Evolutionary conservation across 2,113 vertebrate species (phyloP).

Genomic region (Malurus melanocephalus): DNA sequence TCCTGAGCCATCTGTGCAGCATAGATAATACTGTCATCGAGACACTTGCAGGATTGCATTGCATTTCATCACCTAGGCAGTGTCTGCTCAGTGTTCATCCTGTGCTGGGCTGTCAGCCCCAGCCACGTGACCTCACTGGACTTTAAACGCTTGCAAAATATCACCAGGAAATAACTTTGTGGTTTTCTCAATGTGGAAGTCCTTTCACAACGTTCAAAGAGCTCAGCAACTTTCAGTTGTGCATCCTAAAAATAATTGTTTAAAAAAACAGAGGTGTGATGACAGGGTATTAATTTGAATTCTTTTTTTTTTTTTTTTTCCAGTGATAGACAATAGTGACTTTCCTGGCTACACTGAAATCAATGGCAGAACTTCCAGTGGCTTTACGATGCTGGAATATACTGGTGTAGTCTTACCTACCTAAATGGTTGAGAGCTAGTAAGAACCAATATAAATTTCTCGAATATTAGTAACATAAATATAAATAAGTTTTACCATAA

Average conservation of each 20-base stretch:
- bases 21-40: conserved; percentile 44
- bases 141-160: neutral
- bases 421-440: neutral
- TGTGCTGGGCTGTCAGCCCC: neutral
- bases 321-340: no score
- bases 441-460: neutral
- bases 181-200: neutral
- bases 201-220: neutral
- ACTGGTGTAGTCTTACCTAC: neutral
- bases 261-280: neutral
- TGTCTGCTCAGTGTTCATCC: conserved; percentile 2
- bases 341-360: neutral
- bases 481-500: neutral
- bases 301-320: neutral
- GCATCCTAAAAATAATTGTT: neutral
- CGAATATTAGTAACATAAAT: neutral
- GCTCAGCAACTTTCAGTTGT: neutral
- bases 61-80: conserved; percentile 8
- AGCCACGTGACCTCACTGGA: neutral
- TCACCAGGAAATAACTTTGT: conserved; percentile 18
- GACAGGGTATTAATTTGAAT: neutral
- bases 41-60: neutral
- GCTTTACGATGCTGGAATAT: neutral
- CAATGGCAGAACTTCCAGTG: neutral
- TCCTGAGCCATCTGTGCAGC: neutral